Percentiles rank a stretch among this genome's conserved stretches.
phyloP scores from a whole-genome alignment of 35 echinoderm and acorn worm species.

The Lytechinus variegatus region DNA sequence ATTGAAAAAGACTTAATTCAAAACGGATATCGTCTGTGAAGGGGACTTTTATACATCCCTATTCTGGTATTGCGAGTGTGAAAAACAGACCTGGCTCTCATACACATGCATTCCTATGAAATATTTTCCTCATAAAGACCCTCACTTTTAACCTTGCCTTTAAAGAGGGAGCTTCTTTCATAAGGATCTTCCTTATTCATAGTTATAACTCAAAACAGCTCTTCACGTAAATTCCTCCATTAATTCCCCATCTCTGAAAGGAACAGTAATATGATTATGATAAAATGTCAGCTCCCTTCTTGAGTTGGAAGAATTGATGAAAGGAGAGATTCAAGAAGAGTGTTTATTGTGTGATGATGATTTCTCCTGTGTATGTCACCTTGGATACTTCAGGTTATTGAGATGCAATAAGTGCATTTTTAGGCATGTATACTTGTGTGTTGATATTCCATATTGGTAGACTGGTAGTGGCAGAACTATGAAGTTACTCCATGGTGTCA shows the following conservation, averaged over 20 bases:
- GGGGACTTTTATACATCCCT: neutral
- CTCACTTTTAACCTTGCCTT: neutral
- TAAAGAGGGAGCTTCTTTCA: neutral
- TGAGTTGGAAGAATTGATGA: neutral
- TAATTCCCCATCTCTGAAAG: slow-evolving; percentile 18
- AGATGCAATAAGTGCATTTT: neutral
- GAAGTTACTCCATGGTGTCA: neutral
- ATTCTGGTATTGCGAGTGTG: neutral
- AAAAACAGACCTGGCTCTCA: neutral
- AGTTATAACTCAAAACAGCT: neutral
- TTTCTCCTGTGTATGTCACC: neutral
- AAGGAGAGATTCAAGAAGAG: neutral
- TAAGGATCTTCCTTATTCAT: neutral
- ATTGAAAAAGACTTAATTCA: neutral
- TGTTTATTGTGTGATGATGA: neutral
- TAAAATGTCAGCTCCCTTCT: neutral
- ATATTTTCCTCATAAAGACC: slow-evolving; percentile 6
- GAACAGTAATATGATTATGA: neutral
- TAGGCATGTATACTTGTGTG: neutral
- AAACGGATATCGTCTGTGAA: neutral
- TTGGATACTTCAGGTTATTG: neutral
- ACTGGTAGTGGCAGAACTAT: neutral
- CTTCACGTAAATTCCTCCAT: neutral
- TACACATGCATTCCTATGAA: neutral
- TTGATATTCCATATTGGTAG: neutral